phyloP scores from a whole-genome alignment of 2,797 vertebrate species.

The Propithecus deckenii region DNA sequence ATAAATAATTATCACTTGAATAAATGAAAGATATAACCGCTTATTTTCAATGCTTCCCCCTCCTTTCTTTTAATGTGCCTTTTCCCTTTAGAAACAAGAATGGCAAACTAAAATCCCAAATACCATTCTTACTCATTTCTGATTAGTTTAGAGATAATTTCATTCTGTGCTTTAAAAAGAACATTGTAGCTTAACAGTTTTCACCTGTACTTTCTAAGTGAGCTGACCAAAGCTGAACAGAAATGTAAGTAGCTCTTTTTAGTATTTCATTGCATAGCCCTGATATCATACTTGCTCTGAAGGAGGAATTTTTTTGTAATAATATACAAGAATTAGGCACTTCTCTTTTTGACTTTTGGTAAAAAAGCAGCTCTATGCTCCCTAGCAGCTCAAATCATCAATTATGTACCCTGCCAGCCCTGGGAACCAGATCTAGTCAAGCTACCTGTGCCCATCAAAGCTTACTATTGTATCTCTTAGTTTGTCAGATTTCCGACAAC shows the following conservation, averaged over 20 bases:
- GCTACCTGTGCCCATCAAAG: not conserved
- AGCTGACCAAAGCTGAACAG: not conserved
- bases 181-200: not conserved
- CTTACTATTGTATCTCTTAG: not conserved
- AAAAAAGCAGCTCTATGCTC: not conserved
- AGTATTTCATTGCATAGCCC: not conserved
- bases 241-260: not conserved
- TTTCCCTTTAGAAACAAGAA: slow-evolving; percentile 12
- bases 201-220: not conserved
- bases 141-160: not conserved
- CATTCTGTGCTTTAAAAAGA: not conserved
- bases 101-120: not conserved
- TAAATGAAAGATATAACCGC: not conserved
- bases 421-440: not conserved
- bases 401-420: not conserved
- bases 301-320: not conserved
- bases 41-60: not conserved
- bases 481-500: slow-evolving; percentile 29
- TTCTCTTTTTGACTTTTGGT: not conserved
- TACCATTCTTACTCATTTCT: not conserved
- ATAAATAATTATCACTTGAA: slow-evolving; percentile 48
- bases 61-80: not conserved
- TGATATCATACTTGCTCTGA: not conserved
- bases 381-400: not conserved
- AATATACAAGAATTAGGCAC: not conserved